Base-by-base conservation (phyloP, 2,888 invertebrate genomes). In the Oxystoma pomonae region DNA sequence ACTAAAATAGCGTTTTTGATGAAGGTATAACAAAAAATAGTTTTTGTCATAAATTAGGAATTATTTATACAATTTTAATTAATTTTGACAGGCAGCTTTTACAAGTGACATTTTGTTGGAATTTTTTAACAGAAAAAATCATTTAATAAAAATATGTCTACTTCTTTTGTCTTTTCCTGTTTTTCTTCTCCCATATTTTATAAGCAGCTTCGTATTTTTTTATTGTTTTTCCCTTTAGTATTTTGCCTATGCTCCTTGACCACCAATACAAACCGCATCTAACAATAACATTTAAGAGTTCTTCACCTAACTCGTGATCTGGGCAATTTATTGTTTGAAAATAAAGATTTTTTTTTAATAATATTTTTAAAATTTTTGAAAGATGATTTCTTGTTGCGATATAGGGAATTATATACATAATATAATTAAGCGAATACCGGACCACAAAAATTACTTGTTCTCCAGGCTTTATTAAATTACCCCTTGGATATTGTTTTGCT, bases 261-360 rank as follows among this genome's bases (percentile, higher is more conserved):
- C 60, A 60, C 22, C 22, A 60, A 55, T 53, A 60, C 19, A 55
- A 12, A 35, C 20, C 50, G 19, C 60, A 60, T 20, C 35, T 60
- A 12, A 60, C 35, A 21, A 60, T 55, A 16, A 53, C 49, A 20
- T 55, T 18, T 16, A 20, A 19, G 20, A 60, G 53, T 18, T 55
- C 35, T 9, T 53, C 55, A n/a, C 55, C 60, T 53, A 60, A 60
- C 18, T 60, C 53, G 53, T 60, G 60, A 12, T 22, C 21, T 1
- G 18, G 9, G 19, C 60, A 60, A 20, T 60, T 60, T 60, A 60
- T 20, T 16, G 53, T 9, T 55, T 55, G 16, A 55, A 59, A 59
- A 55, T 58, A 59, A 58, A 53, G 17, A 7, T 52, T 55, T 53
- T 3, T 19, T 55, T 16, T 20, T 21, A 62, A 20, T 19, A 35